Evolutionary conservation across 1,140 invertebrate genomes (phyloP), one percentile per base, ranked within the genome.

Genomic region (Bilobella aurantiaca): DNA sequence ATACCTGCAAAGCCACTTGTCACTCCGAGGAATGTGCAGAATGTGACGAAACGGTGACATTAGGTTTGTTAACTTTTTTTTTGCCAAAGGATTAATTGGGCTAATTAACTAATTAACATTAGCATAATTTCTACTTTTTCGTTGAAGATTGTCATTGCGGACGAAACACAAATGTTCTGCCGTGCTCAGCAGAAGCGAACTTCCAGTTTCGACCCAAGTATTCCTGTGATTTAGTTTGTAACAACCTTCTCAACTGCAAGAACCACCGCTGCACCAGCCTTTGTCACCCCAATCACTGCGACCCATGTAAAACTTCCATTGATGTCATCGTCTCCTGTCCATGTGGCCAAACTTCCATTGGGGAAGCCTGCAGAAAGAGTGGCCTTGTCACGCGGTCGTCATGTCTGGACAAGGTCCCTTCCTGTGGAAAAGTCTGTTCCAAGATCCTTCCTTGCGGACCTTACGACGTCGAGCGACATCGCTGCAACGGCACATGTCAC

Each of bases 361-460:
- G 68, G 29, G 74, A 79, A 8, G 68, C 81, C 1, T 68, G 70
- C 46, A 47, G 69, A 32, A 29, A 59, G 5, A 67, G 74, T 32
- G 64, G 66, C 28, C 67, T 71, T 16, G 57, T 64, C 2, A 16
- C 63, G 57, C 34, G 83, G 67, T 81, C 77, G 37, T 83, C 80
- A 14, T 98, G 95, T 76, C 79, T 86, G 3, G 93, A 97, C 78
- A 84, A 88, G 0, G 83, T 98, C 70, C 91, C 93, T 0, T 83
- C 85, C 25, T 98, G 96, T 79, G 84, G 84, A 27, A 84, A 88
- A 65, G 76, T 78, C 25, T 98, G 95, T 77, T 82, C 81, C 1
- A 92, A 92, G 75, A 78, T 79, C 0, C 77, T 97, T 3, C 79
- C 79, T 31, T 98, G 94, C 78, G 93, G 94, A 1, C 86, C 87